Base-by-base conservation (phyloP, 1,140 invertebrate genomes). In the Drosophila murphyi region DNA sequence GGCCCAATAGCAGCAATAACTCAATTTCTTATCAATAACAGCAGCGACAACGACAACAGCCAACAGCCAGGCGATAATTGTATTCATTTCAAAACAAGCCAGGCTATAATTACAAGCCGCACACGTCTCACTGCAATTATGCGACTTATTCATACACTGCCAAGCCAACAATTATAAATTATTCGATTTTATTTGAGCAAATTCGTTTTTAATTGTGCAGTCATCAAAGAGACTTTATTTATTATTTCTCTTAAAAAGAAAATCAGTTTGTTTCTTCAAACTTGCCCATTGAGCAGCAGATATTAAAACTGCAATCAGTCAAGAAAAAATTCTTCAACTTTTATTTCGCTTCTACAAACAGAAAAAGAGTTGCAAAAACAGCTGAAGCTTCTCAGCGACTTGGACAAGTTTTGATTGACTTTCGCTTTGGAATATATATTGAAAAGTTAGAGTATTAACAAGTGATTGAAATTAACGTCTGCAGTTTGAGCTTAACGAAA, bases 1-100 rank as follows among this genome's bases (percentile, higher is more conserved):
- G 80, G 69, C 80, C 80, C 80, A 88, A 87, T 87, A 76, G 83
- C 64, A 59, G 60, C 83, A 87, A 87, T 87, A 88, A 87, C 82
- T 87, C 82, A 87, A 87, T 87, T 85, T 87, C 39, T 88, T 69
- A 87, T 88, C 83, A 88, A 60, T 55, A 65, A 48, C 60, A 63
- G 68, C 50, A 74, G 68, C 68, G 69, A 31, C 45, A 65, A 59
- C 72, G 61, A 75, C 52, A 45, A 54, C 41, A 20, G 20, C 20
- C 20, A 65, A 45, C 72, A 50, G 60, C 34, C n/a, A 55, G 52
- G 56, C 64, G 75, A 62, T 74, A 83, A 87, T 77, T 62, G 79
- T 64, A 80, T 73, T 74, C 37, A 78, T 59, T 62, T 50, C 37
- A 64, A 20, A 28, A 54, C 39, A 43, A 50, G 60, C 34, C 10